Percentiles rank a stretch among this genome's conserved stretches.
phyloP scores from a whole-genome alignment of 2,888 invertebrate genomes.

The Podotricha telesiphe region DNA sequence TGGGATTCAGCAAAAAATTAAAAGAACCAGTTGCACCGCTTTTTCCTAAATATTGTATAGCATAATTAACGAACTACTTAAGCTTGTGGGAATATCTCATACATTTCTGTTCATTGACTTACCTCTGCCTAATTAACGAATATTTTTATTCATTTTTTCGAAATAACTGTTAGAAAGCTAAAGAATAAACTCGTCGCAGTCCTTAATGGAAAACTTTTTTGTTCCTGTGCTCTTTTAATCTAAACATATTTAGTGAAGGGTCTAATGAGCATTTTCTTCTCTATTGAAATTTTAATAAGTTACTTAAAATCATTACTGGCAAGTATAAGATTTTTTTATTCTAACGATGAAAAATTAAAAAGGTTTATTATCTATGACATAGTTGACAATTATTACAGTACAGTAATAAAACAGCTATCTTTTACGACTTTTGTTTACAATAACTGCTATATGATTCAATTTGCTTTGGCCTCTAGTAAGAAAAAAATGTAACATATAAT shows the following conservation, averaged over 20 bases:
- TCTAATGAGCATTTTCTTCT: background rate
- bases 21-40: constrained; percentile 39
- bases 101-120: constrained; percentile 24
- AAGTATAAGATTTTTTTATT: background rate
- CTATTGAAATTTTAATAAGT: background rate
- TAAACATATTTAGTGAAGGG: constrained; percentile 2
- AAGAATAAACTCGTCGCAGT: constrained; percentile 11
- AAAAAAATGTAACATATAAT: constrained; percentile 59
- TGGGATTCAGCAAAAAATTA: constrained; percentile 22
- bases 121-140: constrained; percentile 16
- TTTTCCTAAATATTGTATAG: constrained; percentile 45
- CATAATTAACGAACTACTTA: constrained; percentile 35
- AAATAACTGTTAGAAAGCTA: constrained; percentile 9
- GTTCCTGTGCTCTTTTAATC: background rate
- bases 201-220: constrained; percentile 10
- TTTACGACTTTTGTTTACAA: constrained; percentile 11
- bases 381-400: background rate
- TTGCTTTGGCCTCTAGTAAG: constrained; percentile 39
- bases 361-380: background rate
- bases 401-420: background rate
- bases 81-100: constrained; percentile 31
- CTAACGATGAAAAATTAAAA: background rate
- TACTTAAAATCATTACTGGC: background rate
- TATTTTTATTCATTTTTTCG: constrained; percentile 6
- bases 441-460: constrained; percentile 49